phyloP scores from a whole-genome alignment of 2,113 vertebrate genomes.

The Sceloporus tristichus region DNA sequence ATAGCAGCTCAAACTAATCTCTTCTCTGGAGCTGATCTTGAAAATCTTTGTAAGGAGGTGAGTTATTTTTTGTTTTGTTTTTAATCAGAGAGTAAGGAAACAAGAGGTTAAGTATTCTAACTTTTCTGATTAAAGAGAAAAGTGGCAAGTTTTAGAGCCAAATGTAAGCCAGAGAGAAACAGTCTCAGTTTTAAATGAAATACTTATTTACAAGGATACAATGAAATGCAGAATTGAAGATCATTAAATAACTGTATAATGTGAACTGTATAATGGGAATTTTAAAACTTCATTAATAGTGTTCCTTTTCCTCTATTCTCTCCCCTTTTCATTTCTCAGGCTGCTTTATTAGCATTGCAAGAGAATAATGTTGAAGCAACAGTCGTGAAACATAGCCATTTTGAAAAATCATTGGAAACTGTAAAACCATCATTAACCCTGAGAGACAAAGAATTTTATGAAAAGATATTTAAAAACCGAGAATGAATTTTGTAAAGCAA shows the following conservation, averaged over 20 bases:
- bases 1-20: slow-evolving; percentile 81
- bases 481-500: slow-evolving; percentile 36
- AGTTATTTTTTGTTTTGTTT: slow-evolving; percentile 44
- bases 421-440: slow-evolving; percentile 85
- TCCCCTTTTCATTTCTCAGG: slow-evolving; percentile 76
- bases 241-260: not conserved
- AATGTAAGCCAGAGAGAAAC: not conserved
- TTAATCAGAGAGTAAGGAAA: slow-evolving; percentile 16
- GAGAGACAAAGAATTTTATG: slow-evolving; percentile 83
- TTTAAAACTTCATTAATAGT: not conserved
- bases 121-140: not conserved
- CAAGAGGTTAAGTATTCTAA: slow-evolving; percentile 1
- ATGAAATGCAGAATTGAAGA: not conserved
- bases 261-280: not conserved
- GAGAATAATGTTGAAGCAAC: slow-evolving; percentile 85
- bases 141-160: not conserved
- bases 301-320: not conserved
- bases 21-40: slow-evolving; percentile 94
- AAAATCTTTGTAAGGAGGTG: slow-evolving; percentile 96
- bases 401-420: slow-evolving; percentile 79
- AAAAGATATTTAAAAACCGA: slow-evolving; percentile 72
- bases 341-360: slow-evolving; percentile 88
- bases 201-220: not conserved
- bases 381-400: slow-evolving; percentile 82
- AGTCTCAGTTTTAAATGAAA: not conserved